Conservation (phyloP, 2,113 vertebrate species). For the Athene noctua region DNA sequence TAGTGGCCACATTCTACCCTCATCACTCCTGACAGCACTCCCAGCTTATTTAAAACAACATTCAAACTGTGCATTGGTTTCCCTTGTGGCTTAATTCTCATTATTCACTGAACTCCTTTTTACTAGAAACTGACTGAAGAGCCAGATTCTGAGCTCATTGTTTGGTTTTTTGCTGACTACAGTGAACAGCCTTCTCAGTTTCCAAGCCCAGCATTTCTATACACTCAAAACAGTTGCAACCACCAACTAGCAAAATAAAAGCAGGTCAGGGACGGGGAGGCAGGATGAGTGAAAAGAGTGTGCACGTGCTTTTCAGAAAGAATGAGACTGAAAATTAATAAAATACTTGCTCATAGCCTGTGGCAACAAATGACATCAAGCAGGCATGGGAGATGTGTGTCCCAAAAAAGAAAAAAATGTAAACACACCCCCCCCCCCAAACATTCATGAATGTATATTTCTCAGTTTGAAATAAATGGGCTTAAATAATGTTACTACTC, state of each 20-base stretch:
- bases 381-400: not conserved
- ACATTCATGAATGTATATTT: not conserved
- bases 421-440: too few relatives aligned
- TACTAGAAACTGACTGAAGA: conserved; percentile 65
- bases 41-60: conserved; percentile 64
- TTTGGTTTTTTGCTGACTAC: conserved; percentile 67
- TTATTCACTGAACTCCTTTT: conserved; percentile 66
- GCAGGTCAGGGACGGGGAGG: not conserved
- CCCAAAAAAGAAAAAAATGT: not conserved
- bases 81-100: conserved; percentile 60
- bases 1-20: conserved; percentile 15
- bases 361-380: conserved; percentile 15
- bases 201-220: conserved; percentile 65
- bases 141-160: conserved; percentile 72
- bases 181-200: conserved; percentile 44
- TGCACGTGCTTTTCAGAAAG: not conserved
- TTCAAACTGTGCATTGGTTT: conserved; percentile 5
- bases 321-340: conserved; percentile 24
- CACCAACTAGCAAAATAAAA: conserved; percentile 45
- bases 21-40: conserved; percentile 12
- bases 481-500: not conserved
- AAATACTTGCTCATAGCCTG: not conserved
- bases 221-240: conserved; percentile 51
- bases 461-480: not conserved
- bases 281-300: not conserved